Base-by-base conservation (phyloP, 2,113 vertebrate genomes). In the Vulpes vulpes region DNA sequence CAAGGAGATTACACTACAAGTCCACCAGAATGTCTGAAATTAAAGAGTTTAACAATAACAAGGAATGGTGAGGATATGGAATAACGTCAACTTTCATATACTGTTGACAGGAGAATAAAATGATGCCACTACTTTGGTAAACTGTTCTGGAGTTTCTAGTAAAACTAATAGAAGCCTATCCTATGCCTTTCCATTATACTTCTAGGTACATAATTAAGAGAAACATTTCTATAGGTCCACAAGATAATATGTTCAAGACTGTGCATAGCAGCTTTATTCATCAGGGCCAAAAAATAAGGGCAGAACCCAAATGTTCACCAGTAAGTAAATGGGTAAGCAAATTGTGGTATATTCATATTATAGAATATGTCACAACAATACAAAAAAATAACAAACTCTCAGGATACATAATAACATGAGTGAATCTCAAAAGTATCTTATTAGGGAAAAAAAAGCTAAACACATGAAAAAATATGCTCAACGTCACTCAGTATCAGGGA, bases 191-290 rank as follows among this genome's bases (percentile, higher is more conserved):
- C 38, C 82, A 78, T 57, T 83, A 49, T 65, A 94, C 23, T 71
- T 22, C 60, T 73, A 60, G 11, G 32, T 65, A 71, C 23, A 90
- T 82, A 83, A 51, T 60, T 55, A 92, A 53, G 30, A 92, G 51
- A 76, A 89, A 60, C 55, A 23, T 15, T 89, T 94, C 60, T 23
- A 78, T 0, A 67, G 32, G 20, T 83, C 20, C 87, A 93, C 38
- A 93, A 92, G 86, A 95, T 30, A 38, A 43, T 91, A 78, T 65
- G 60, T 43, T 95, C 43, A 84, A 80, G 67, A 83, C 73, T 69
- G 12, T 88, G 92, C 89, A 95, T 4, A 89, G 55, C 3, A 60
- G 84, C 49, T 86, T 49, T 95, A 80, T 65, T 94, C 12, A n/a
- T 20, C 89, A 85, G 16, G 91, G n/a, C 8, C 53, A 80, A 85